A percentile compares a stretch with the other conserved stretches of the same genome.
These are phyloP conservation scores for Dinoponera quadriceps DNA, from an alignment of 1,140 invertebrate species.

Conservation along the genomic window DNA sequence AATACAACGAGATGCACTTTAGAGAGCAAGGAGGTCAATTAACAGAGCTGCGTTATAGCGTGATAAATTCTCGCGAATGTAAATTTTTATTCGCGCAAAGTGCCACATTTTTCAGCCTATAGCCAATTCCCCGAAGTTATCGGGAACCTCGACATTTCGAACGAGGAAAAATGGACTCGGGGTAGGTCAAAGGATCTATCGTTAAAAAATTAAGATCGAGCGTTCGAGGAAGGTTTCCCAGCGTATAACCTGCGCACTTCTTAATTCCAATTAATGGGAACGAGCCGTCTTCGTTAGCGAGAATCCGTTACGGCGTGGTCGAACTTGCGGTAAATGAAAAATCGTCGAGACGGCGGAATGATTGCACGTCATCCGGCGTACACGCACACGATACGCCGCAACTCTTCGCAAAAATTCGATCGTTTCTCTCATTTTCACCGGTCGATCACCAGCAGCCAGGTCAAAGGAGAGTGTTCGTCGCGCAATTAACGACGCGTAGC, in stretches of 20 bases:
- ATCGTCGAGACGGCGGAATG: constrained; percentile 4
- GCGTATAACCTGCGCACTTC: background rate
- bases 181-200: background rate
- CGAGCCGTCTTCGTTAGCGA: constrained; percentile 21
- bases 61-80: background rate
- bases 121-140: background rate
- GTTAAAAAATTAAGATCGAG: constrained; percentile 29
- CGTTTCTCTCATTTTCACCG: constrained; percentile 29
- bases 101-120: background rate
- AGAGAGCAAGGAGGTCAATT: too few relatives aligned
- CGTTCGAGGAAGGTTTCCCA: background rate
- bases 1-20: too few relatives aligned
- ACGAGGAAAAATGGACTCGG: background rate
- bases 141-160: background rate
- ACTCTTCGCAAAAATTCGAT: constrained; percentile 11
- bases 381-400: background rate
- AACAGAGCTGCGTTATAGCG: too few relatives aligned
- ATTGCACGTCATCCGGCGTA: background rate
- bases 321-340: constrained; percentile 34
- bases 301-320: background rate
- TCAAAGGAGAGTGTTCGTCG: constrained; percentile 40
- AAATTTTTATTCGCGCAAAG: background rate
- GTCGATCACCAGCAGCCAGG: background rate
- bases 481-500: constrained; percentile 39
- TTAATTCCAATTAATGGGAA: constrained; percentile 51